Base-by-base conservation (phyloP, 2,888 invertebrate species). In the Helobdella robusta region DNA sequence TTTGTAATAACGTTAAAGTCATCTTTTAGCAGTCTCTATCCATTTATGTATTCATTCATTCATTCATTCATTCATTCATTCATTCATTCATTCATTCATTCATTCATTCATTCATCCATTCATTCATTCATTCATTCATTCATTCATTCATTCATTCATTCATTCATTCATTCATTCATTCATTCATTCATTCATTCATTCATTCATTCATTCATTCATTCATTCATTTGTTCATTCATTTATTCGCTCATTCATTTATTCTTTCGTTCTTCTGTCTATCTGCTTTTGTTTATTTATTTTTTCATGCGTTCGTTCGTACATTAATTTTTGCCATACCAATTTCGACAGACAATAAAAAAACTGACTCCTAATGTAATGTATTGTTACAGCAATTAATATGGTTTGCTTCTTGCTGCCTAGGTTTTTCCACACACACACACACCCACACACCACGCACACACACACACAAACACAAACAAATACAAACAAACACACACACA, bases 171-270 rank as follows among this genome's bases (percentile, higher is more conserved):
- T 32, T 56, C 56, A 56, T 32, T 56, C 56, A 56, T 32, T 56
- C 56, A 56, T 18, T 56, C 56, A 56, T 32, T 56, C 56, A 56
- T 32, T 56, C 56, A 56, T 32, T 56, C 56, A 56, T 18, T 56
- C 56, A 56, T 18, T 56, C 56, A 56, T 18, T 56, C 56, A 56
- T 32, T 56, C 56, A 56, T 32, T 56, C 56, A 56, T 32, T 56
- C 56, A 56, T 23, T 50, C 52, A 50, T 23, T 50, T 23, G 23
- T 23, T 50, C 52, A 50, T 23, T 50, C 52, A 50, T 23, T 50
- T 23, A 50, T 23, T 50, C 52, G 23, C 52, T 50, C 52, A 50
- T 23, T 50, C 52, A 50, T 23, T 50, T 23, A 50, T 23, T 50
- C 52, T 20, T 23, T 50, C 52, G 20, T 8, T 30, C 56, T 48